phyloP scores from a whole-genome alignment of 2,888 invertebrate species.

The Mythimna loreyi region DNA sequence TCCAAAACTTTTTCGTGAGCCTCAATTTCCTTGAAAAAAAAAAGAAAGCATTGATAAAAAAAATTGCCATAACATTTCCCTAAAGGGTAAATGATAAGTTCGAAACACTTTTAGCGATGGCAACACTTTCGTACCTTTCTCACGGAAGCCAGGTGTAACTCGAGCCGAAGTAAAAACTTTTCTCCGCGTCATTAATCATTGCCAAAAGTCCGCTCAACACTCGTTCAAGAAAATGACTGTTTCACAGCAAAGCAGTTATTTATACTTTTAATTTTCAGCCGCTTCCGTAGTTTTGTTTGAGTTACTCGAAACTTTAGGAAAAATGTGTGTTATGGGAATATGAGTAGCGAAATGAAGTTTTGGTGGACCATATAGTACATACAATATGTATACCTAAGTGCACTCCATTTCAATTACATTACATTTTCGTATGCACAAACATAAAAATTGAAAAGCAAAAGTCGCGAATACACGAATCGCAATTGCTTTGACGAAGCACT shows the following conservation, averaged over 20 bases:
- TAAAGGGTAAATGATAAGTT: conserved; percentile 66
- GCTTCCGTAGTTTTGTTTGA: conserved; percentile 42
- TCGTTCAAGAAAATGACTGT: conserved; percentile 61
- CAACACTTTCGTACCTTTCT: conserved; percentile 48
- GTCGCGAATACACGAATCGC: background rate
- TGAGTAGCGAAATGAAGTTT: background rate
- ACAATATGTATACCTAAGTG: background rate
- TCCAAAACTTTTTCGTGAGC: conserved; percentile 2
- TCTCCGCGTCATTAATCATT: conserved; percentile 76
- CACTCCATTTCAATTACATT: conserved; percentile 12
- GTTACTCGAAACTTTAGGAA: conserved; percentile 27
- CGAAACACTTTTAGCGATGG: conserved; percentile 56
- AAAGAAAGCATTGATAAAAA: conserved; percentile 38
- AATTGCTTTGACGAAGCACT: conserved; percentile 5
- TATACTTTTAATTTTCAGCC: conserved; percentile 58
- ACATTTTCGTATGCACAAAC: background rate
- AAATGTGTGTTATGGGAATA: conserved; percentile 10
- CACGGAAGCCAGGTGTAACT: conserved; percentile 63
- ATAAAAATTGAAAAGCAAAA: conserved; percentile 1
- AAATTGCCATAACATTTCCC: conserved; percentile 63
- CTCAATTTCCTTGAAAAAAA: conserved; percentile 22
- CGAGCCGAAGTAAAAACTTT: conserved; percentile 64
- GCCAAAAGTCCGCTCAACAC: conserved; percentile 69
- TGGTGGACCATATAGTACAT: background rate
- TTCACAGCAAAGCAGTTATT: conserved; percentile 51